Evolutionary conservation across 2,888 invertebrate species (phyloP).

Genomic region (Polyploca ridens): DNA sequence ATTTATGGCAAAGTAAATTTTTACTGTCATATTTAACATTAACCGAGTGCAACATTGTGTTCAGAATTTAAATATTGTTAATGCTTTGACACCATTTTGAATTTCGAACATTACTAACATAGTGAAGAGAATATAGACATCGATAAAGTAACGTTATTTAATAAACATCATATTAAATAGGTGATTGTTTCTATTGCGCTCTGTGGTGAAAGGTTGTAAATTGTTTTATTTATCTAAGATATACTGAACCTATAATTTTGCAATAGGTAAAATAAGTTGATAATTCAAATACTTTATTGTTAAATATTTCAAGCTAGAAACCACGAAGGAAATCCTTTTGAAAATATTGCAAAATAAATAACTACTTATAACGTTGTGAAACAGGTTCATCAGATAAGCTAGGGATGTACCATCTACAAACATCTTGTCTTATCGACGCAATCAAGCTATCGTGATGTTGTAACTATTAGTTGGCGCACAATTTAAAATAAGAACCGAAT

Average conservation of each 20-base stretch:
- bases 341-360: too few relatives aligned
- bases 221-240: too few relatives aligned
- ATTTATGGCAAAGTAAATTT: background rate
- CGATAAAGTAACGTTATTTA: background rate
- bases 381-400: conserved; percentile 35
- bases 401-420: conserved; percentile 44
- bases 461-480: background rate
- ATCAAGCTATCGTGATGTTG: background rate
- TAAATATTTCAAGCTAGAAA: too few relatives aligned
- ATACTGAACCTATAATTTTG: too few relatives aligned
- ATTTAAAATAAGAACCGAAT: background rate
- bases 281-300: too few relatives aligned
- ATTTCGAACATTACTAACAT: background rate
- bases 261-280: too few relatives aligned
- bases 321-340: too few relatives aligned
- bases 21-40: too few relatives aligned
- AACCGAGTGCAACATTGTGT: background rate
- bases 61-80: background rate
- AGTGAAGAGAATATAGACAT: background rate
- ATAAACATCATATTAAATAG: background rate
- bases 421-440: conserved; percentile 13
- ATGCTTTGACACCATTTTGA: background rate
- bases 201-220: background rate
- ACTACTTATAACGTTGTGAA: background rate
- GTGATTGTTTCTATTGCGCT: conserved; percentile 4